Conservation (phyloP, 2,113 vertebrate species). For the Sander lucioperca region DNA sequence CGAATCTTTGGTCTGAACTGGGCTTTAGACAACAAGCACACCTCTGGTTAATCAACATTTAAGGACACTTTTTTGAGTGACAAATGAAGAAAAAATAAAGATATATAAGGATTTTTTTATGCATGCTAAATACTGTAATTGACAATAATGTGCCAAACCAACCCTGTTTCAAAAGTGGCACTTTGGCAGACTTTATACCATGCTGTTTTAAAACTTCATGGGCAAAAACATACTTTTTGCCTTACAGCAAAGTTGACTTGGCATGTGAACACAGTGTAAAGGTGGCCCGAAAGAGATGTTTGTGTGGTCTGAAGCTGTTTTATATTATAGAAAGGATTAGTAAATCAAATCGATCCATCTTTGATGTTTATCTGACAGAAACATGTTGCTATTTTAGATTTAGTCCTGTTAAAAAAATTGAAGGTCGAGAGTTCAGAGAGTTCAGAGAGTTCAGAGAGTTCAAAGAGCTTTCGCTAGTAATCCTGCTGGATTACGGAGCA, state of each 20-base stretch:
- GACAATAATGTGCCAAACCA: too few relatives aligned
- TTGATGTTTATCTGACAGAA: not conserved
- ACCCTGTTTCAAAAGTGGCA: not conserved
- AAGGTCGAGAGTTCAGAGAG: conserved; percentile 34
- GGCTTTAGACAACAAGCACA: too few relatives aligned
- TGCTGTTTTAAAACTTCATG: not conserved
- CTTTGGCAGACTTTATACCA: not conserved
- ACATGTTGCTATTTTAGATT: conserved; percentile 1
- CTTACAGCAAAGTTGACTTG: not conserved
- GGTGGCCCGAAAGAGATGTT: not conserved
- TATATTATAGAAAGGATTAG: not conserved
- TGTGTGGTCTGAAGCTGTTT: not conserved
- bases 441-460: conserved; percentile 63
- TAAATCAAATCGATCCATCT: not conserved
- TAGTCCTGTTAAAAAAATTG: conserved; percentile 25
- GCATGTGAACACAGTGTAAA: not conserved
- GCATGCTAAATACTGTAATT: too few relatives aligned
- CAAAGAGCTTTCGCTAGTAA: conserved; percentile 70
- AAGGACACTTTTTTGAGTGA: too few relatives aligned
- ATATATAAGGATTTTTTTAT: too few relatives aligned
- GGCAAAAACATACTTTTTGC: not conserved
- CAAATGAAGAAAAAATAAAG: too few relatives aligned
- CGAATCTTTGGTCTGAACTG: too few relatives aligned
- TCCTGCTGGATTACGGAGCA: conserved; percentile 76
- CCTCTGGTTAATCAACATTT: too few relatives aligned